Percentiles rank a stretch among this genome's conserved stretches.
These are phyloP conservation scores for Pontoporia blainvillei DNA, from an alignment of 2,113 vertebrate genomes.

Conservation along the genomic window DNA sequence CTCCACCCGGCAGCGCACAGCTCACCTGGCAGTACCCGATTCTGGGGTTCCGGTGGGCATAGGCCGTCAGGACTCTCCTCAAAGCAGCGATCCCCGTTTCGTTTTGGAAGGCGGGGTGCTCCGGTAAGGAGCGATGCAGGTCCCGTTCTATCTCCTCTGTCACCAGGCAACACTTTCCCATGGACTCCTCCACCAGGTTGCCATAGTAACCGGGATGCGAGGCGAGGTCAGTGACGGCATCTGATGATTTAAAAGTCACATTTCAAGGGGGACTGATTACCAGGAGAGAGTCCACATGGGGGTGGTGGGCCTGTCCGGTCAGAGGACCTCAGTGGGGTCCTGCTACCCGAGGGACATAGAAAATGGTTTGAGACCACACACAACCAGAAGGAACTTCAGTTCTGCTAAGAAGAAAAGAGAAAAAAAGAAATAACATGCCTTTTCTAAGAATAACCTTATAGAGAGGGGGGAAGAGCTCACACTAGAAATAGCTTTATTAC, in stretches of 20 bases:
- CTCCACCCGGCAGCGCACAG: rapidly evolving
- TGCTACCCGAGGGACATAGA: not conserved
- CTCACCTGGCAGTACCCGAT: slow-evolving; percentile 98
- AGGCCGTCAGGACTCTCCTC: slow-evolving; percentile 92
- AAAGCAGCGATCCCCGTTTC: slow-evolving; percentile 92
- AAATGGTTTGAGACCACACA: not conserved
- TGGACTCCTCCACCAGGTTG: slow-evolving; percentile 87
- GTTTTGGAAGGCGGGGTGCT: slow-evolving; percentile 96
- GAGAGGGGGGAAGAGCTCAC: not conserved
- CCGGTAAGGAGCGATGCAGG: slow-evolving; percentile 94
- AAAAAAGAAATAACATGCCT: not conserved
- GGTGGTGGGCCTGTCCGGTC: no score
- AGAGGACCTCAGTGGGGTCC: not conserved
- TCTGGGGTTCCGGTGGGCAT: slow-evolving; percentile 94
- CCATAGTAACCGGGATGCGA: slow-evolving; percentile 89
- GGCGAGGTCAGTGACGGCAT: slow-evolving; percentile 86
- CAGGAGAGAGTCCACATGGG: not conserved
- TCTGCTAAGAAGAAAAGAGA: not conserved
- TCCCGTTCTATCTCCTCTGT: slow-evolving; percentile 97
- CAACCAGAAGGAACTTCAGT: not conserved
- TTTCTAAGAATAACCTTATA: not conserved
- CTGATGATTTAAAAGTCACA: slow-evolving; percentile 71
- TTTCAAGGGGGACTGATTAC: rapidly evolving
- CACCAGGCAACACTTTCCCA: slow-evolving; percentile 89
- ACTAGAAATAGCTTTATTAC: not conserved